phyloP scores from a whole-genome alignment of 1,140 invertebrate genomes.

The Dendrolimus kikuchii region DNA sequence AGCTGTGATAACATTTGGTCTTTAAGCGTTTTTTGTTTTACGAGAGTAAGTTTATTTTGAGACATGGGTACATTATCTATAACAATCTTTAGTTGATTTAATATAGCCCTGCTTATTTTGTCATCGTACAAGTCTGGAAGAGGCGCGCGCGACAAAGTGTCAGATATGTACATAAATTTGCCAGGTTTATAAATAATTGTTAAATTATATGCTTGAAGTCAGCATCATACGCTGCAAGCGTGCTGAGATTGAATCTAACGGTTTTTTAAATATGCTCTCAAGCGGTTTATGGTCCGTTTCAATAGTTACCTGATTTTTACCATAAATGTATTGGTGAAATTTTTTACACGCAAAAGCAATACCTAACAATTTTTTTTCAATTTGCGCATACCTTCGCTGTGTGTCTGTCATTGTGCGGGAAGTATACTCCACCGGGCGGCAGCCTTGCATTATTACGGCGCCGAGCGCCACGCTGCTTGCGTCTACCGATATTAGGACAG shows the following conservation, averaged over 20 bases:
- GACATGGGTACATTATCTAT: slow-evolving; percentile 10
- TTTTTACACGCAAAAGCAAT: slow-evolving; percentile 5
- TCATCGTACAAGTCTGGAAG: slow-evolving; percentile 15
- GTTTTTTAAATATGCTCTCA: slow-evolving; percentile 1
- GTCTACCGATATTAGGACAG: slow-evolving; percentile 1
- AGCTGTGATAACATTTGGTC: slow-evolving; percentile 7
- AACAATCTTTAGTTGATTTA: slow-evolving; percentile 9
- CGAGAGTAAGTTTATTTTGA: slow-evolving; percentile 6
- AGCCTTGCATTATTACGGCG: slow-evolving; percentile 2
- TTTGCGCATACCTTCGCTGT: slow-evolving; percentile 1
- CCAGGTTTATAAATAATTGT: slow-evolving; percentile 33
- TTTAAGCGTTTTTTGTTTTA: slow-evolving; percentile 7
- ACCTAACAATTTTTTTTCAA: slow-evolving; percentile 7
- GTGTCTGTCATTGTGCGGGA: slow-evolving; percentile 1
- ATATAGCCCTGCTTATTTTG: slow-evolving; percentile 4
- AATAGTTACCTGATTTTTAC: neutral
- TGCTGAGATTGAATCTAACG: neutral
- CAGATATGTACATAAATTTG: slow-evolving; percentile 56
- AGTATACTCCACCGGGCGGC: slow-evolving; percentile 4
- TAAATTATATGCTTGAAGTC: too few relatives aligned
- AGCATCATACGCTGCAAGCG: neutral
- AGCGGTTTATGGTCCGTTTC: slow-evolving; percentile 6
- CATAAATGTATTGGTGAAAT: slow-evolving; percentile 5
- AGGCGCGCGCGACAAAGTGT: slow-evolving; percentile 50
- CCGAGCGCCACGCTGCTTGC: neutral